phyloP scores from a whole-genome alignment of 35 echinoderm and acorn worm genomes.

The Lytechinus variegatus region DNA sequence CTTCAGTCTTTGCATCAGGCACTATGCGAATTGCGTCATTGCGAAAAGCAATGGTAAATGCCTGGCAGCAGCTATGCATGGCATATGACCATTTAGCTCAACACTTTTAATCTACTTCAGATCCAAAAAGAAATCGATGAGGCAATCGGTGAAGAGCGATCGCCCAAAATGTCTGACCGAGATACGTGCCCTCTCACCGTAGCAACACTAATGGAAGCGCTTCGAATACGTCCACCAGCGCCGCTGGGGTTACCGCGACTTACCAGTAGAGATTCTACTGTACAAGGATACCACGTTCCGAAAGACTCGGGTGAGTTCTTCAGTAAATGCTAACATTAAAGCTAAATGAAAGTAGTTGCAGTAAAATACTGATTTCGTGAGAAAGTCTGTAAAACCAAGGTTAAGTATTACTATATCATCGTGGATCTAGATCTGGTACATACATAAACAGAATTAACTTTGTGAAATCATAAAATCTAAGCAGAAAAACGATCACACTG shows the following conservation, averaged over 20 bases:
- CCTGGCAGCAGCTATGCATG: too few species aligned
- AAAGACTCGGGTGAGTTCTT: neutral
- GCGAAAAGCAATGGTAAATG: too few species aligned
- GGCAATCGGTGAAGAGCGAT: conserved; percentile 39
- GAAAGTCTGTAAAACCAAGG: too few species aligned
- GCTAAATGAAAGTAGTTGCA: neutral
- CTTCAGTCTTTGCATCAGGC: too few species aligned
- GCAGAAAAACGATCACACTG: too few species aligned
- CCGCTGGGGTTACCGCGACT: conserved; percentile 19
- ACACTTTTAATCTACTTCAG: neutral
- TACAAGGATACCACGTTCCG: conserved; percentile 10
- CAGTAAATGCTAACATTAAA: neutral
- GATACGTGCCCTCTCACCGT: conserved; percentile 16
- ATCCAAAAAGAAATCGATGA: conserved; percentile 58
- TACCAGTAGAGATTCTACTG: neutral
- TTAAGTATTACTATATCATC: too few species aligned
- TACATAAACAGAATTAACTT: too few species aligned
- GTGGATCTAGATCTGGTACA: too few species aligned
- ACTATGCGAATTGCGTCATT: too few species aligned
- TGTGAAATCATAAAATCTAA: too few species aligned
- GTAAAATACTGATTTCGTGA: neutral
- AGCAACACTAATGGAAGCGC: conserved; percentile 56
- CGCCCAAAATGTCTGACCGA: conserved; percentile 26
- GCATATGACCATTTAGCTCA: too few species aligned
- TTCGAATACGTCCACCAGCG: conserved; percentile 8